Conservation (phyloP, 2,888 invertebrate species). For the Cephus rjabovi region DNA sequence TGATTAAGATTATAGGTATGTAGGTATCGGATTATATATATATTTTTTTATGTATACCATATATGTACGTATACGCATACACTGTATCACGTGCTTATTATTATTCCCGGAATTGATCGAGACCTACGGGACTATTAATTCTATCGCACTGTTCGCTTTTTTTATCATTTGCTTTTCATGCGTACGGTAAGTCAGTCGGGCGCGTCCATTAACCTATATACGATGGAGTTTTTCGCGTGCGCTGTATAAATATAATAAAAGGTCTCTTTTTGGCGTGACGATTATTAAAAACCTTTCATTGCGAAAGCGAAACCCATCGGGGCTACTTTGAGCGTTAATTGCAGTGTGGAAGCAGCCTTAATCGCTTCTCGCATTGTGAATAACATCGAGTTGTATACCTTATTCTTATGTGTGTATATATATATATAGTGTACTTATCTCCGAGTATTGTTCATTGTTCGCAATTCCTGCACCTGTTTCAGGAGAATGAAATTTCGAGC, state of each 20-base stretch:
- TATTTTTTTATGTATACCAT: no score
- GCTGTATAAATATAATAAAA: background rate
- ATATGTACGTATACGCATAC: no score
- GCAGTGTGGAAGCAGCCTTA: background rate
- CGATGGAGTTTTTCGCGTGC: background rate
- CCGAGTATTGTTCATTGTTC: slow-evolving; percentile 35
- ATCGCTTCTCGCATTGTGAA: slow-evolving; percentile 25
- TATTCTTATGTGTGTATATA: background rate
- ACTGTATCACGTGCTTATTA: background rate
- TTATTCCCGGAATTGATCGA: background rate
- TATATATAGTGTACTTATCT: background rate
- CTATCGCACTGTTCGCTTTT: background rate
- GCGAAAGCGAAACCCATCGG: background rate
- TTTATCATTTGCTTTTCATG: background rate
- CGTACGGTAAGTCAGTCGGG: no score
- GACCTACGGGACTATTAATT: background rate
- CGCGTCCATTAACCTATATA: background rate
- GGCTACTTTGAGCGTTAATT: background rate
- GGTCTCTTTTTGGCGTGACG: background rate
- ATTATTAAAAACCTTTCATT: background rate
- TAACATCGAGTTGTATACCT: slow-evolving; percentile 16
- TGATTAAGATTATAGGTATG: background rate
- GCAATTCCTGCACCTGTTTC: slow-evolving; percentile 31
- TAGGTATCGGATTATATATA: background rate
- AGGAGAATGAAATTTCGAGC: slow-evolving; percentile 25